phyloP scores from a whole-genome alignment of 37 sponge, comb jelly and placozoan species.

The Chondrosia reniformis region DNA sequence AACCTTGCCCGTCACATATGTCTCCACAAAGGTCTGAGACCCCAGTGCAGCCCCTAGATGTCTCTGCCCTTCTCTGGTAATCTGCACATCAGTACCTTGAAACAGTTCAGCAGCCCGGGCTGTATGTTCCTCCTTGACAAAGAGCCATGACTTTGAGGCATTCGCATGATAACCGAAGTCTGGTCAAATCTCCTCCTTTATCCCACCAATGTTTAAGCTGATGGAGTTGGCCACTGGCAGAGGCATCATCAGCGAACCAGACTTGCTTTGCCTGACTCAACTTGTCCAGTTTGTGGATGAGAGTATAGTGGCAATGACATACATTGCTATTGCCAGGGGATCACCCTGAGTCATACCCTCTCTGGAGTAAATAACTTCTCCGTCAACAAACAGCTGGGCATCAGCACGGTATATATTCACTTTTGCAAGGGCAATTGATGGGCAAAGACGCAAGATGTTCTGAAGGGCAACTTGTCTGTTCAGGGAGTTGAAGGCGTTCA shows the following conservation, averaged over 20 bases:
- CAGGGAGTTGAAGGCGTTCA: neutral
- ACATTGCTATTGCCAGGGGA: slow-evolving; percentile 5
- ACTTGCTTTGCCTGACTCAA: slow-evolving; percentile 8
- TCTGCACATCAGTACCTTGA: neutral
- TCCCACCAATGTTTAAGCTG: slow-evolving; percentile 18
- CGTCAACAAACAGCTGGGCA: neutral
- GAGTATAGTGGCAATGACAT: slow-evolving; percentile 3
- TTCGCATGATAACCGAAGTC: neutral
- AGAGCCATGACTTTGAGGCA: neutral
- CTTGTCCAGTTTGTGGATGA: too few relatives aligned
- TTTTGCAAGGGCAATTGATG: neutral
- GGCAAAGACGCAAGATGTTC: neutral
- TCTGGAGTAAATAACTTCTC: neutral
- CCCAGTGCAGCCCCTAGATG: neutral
- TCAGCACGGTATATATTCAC: slow-evolving; percentile 1
- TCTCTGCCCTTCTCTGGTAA: neutral
- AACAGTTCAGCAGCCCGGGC: neutral
- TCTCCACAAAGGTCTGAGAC: neutral
- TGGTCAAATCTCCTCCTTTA: neutral
- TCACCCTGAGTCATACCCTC: neutral
- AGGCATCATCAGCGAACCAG: slow-evolving; percentile 21
- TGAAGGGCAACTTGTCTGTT: neutral
- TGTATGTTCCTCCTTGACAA: neutral
- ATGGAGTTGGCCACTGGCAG: neutral
- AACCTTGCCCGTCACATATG: neutral